Evolutionary conservation across 53 echinoderm and acorn worm species (phyloP), one percentile per base, ranked within the genome.

Genomic region (Glandiceps talaboti): DNA sequence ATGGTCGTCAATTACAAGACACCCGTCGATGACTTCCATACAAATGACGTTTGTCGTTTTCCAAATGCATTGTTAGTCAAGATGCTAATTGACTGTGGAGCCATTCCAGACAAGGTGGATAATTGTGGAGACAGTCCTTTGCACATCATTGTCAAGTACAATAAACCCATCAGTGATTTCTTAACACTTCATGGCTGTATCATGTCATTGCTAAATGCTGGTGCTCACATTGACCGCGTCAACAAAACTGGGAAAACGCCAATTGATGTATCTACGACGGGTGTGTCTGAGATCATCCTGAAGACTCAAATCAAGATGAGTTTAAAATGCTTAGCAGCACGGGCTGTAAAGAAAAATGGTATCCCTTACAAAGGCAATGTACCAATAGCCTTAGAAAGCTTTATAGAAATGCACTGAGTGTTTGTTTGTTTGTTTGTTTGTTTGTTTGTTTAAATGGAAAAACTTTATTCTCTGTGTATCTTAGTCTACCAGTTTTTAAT

Each of bases 111-210:
- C 81, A 85, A 85, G 14, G 77, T 83, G 0, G 87, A 92, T 30
- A 10, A 85, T 14, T 77, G 87, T 0, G 86, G 86, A 10, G 84
- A 87, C 29, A 87, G 87, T 12, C 85, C 92, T 0, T 82, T 92
- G 32, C 92, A 92, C 30, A 73, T 87, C 45, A 90, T 92, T 26
- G 87, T 83, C 14, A 87, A 85, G 77, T 87, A 92, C 79, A 89
- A 87, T 81, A 92, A 92, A 75, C 92, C 92, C 0, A 92, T 92
- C 28, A 92, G 92, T 80, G 92, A 92, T 74, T 92, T 92, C 74
- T 85, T 87, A 83, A 90, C 87, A 1, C 32, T 92, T 27, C 92
- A 92, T 79, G 85, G 89, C 0, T 89, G 89, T 32, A 92, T 92
- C 30, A 79, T 90, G 27, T 73, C 80, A 30, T 72, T 90, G 74